Base-by-base conservation (phyloP, 1,140 invertebrate species). In the Trissolcus basalis region DNA sequence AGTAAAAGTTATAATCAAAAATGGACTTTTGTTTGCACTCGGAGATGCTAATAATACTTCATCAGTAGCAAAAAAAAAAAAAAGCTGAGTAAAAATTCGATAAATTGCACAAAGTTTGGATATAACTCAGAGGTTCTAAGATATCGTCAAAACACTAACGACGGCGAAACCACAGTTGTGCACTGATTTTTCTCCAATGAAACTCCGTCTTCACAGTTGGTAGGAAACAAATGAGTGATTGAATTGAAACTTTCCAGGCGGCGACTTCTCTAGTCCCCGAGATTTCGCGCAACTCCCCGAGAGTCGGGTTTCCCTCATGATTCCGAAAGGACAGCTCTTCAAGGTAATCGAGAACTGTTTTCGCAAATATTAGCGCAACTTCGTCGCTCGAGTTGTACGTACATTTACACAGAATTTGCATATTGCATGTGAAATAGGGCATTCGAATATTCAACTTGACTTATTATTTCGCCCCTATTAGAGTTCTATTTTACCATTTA, bases 271-370 rank as follows among this genome's bases (percentile, higher is more conserved):
- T 59, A 77, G 67, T 71, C 61, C 61, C 58, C 6, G 19, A 67
- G 55, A 77, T 77, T 77, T 68, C 67, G 68, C 63, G 58, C 50
- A 77, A 77, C 61, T 77, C 48, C 56, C 48, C 60, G 39, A 67
- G 19, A 27, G 63, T 56, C 63, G 48, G 72, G 72, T 61, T 77
- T 71, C 64, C 58, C 68, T 77, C 64, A 64, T 77, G 63, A 72
- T 72, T 77, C 69, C 55, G 63, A 77, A 71, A 69, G 75, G 69
- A 77, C 75, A 78, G 60, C 69, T 78, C 64, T 73, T 78, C 69
- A 69, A 65, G 69, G 76, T 78, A 73, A 78, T 78, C 69, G 76
- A 70, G 76, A 78, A 73, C 76, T 78, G 76, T 78, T 78, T 78
- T 78, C 76, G 69, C 69, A 78, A 78, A 78, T 73, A 73, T 78